Base-by-base conservation (phyloP, 1,140 invertebrate species). In the Ptiloglossa arizonensis region DNA sequence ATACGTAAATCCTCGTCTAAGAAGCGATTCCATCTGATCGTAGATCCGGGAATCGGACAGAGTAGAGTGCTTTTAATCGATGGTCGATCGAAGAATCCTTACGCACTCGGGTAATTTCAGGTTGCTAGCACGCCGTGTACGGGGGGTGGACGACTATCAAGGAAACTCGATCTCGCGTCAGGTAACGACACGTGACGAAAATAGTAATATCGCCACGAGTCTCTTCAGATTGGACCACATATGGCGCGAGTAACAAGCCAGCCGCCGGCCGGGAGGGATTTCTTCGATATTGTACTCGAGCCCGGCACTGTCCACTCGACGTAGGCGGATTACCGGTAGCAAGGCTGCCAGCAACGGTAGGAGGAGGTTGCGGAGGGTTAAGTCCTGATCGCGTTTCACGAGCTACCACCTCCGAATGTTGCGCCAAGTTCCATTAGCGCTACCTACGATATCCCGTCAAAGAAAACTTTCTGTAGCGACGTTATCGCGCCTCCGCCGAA, bases 381-480 rank as follows among this genome's bases (percentile, higher is more conserved):
- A 86, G 88, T 89, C 86, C 86, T 89, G 89, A 91, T 91, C 90
- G 90, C 80, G 87, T 91, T 91, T 91, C 87, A 91, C 90, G 90
- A 88, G 82, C 90, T 90, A 87, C 88, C 90, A 91, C 90, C 90
- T 91, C 80, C 87, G 85, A 91, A 91, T 90, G 84, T 81, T 74
- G 63, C 76, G 74, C 74, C 79, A 77, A 85, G 81, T 88, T 89
- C 89, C 87, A 90, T 90, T 90, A 90, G 84, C 82, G 83, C 83
- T 84, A 80, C 83, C 85, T 82, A 78, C 69, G 85, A 76, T 87
- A 85, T 75, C 85, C 71, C 63, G 82, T 89, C 88, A 89, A 89
- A 90, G 85, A 81, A 85, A 80, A 82, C 80, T 80, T 83, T 75
- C 70, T 74, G 57, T 59, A 62, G 48, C 48, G 69, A 79, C 71